Base-by-base conservation (phyloP, 2,888 invertebrate genomes). In the Spodoptera littoralis region DNA sequence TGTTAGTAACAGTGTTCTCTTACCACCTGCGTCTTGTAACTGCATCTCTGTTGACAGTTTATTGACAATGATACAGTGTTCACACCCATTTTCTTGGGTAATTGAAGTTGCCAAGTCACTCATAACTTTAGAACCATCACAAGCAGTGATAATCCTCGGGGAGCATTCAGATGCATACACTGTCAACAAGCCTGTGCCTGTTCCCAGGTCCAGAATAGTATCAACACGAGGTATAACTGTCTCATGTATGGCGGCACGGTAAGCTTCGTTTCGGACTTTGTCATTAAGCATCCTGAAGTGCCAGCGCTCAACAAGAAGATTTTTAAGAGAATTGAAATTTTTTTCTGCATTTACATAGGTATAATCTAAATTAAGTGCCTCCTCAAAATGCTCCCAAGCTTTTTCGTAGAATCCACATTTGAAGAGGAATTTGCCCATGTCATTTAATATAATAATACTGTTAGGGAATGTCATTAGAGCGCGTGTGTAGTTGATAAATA, bases 201-300 rank as follows among this genome's bases (percentile, higher is more conserved):
- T 95, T 1, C 98, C 98, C 73, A 98, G 95, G 84, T 98, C 98
- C 44, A 97, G 87, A 13, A 97, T 96, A 68, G 90, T 93, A 54
- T 95, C 93, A 44, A 77, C 80, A 36, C 88, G 79, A 4, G 88
- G 84, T 52, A 92, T 92, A 2, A 97, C 85, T 65, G 92, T 95
- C 60, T 94, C 90, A 18, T 84, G 81, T 67, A 98, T 96, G 0
- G 97, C 97, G 57, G 90, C 85, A 58, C 92, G 91, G 84, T 96
- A 98, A 0, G 96, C 95, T 60, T 93, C 85, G 89, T 98, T 98
- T 48, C 98, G 93, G 18, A 88, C 85, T 64, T 88, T 92, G 85
- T 98, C 98, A 90, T 98, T 98, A 30, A 98, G 88, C 98, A 98
- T 98, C 63, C 96, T 92, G 87, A 96, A 98, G 87, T 98, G 98